Percentiles rank a stretch among this genome's conserved stretches.
These are phyloP conservation scores for Mya arenaria DNA, from an alignment of 1,140 invertebrate species.

Conservation along the genomic window DNA sequence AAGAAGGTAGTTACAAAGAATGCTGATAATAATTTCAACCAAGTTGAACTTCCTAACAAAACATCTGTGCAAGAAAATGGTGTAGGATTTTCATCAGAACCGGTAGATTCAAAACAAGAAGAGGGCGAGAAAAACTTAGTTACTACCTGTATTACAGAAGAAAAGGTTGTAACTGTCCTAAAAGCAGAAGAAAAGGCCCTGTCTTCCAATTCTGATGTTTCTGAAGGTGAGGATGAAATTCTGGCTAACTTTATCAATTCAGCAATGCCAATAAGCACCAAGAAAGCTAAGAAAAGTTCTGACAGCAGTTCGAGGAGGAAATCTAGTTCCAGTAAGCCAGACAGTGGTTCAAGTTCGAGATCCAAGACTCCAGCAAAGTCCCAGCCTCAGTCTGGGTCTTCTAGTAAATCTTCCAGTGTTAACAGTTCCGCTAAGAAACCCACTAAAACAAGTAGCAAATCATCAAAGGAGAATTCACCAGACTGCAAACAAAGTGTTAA, in stretches of 20 bases:
- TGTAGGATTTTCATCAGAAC: background rate
- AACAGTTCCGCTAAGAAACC: slow-evolving; percentile 40
- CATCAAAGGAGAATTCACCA: background rate
- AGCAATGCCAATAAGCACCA: slow-evolving; percentile 76
- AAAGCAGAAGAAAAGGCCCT: slow-evolving; percentile 69
- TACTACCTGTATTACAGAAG: background rate
- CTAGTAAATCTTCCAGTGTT: slow-evolving; percentile 18
- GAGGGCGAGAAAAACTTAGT: background rate
- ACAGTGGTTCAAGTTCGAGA: slow-evolving; percentile 39
- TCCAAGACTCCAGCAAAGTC: slow-evolving; percentile 43
- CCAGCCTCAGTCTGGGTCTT: background rate
- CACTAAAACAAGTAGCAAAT: slow-evolving; percentile 6
- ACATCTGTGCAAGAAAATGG: background rate
- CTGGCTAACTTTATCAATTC: slow-evolving; percentile 80
- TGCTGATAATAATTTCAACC: slow-evolving; percentile 18
- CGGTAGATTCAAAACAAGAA: background rate
- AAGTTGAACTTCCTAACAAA: slow-evolving; percentile 11
- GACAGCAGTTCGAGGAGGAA: slow-evolving; percentile 75
- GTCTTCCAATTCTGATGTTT: slow-evolving; percentile 78
- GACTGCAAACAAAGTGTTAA: slow-evolving; percentile 28
- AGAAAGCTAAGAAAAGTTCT: slow-evolving; percentile 73
- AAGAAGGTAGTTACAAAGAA: slow-evolving; percentile 64
- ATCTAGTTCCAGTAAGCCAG: slow-evolving; percentile 56
- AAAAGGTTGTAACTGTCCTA: background rate
- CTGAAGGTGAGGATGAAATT: slow-evolving; percentile 80